phyloP scores from a whole-genome alignment of 1,140 invertebrate genomes.

The Cyrtorhinus lividipennis region DNA sequence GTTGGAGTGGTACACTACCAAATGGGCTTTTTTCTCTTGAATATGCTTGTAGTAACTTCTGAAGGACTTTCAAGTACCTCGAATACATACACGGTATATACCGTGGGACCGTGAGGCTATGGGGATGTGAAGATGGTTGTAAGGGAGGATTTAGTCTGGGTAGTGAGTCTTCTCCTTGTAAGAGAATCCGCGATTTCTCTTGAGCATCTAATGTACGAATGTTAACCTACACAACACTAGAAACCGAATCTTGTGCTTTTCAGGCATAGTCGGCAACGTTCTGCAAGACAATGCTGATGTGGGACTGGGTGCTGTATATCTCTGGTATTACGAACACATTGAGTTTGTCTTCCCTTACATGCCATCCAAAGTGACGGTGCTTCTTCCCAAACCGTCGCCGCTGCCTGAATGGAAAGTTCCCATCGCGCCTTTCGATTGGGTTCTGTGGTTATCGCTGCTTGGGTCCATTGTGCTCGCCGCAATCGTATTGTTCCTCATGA shows the following conservation, averaged over 20 bases:
- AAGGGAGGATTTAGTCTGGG: no score
- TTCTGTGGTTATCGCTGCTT: slow-evolving; percentile 11
- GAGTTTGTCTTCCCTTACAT: slow-evolving; percentile 12
- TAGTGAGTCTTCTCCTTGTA: neutral
- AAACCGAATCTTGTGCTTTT: neutral
- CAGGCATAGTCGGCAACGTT: slow-evolving; percentile 15
- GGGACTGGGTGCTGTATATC: slow-evolving; percentile 6
- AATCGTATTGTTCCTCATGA: slow-evolving; percentile 3
- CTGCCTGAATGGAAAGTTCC: slow-evolving; percentile 17
- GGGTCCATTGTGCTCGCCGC: slow-evolving; percentile 7
- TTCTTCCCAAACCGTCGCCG: slow-evolving; percentile 14
- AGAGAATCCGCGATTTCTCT: neutral
- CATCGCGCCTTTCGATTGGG: slow-evolving; percentile 8
- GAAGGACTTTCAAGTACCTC: no score
- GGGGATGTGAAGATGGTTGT: no score
- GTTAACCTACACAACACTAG: neutral
- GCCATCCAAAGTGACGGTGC: slow-evolving; percentile 4
- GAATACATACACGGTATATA: no score
- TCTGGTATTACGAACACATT: slow-evolving; percentile 8
- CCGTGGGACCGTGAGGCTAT: no score
- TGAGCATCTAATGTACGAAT: no score
- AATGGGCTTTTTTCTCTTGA: neutral
- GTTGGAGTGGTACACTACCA: neutral
- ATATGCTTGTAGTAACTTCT: no score
- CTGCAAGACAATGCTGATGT: slow-evolving; percentile 14